phyloP scores from a whole-genome alignment of 2,888 invertebrate species.

The Biston stratarius region DNA sequence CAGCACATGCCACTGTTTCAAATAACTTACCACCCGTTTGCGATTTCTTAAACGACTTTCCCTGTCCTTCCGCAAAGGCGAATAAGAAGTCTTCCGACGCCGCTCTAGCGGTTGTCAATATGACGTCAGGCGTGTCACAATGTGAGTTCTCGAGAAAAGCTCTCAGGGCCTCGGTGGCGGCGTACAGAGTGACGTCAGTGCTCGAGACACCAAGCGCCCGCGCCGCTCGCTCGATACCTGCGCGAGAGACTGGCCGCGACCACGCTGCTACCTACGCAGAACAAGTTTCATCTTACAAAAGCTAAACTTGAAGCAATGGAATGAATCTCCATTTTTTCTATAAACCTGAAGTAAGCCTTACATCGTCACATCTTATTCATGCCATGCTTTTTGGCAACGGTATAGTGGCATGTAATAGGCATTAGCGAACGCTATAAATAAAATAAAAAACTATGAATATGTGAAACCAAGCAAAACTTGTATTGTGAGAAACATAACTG shows the following conservation, averaged over 20 bases:
- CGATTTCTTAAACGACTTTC: constrained; percentile 81
- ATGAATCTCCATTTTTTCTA: no score
- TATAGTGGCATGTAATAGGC: no score
- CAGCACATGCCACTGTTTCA: no score
- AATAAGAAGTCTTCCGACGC: constrained; percentile 86
- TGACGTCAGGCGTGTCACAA: constrained; percentile 83
- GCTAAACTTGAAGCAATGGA: no score
- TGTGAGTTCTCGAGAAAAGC: constrained; percentile 87
- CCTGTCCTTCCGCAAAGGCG: constrained; percentile 77
- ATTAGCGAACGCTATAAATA: no score
- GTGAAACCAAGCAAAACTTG: no score
- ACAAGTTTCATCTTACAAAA: no score
- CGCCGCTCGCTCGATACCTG: constrained; percentile 86
- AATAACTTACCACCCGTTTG: constrained; percentile 80
- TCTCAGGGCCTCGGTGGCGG: constrained; percentile 88
- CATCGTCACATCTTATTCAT: no score
- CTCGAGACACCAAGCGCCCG: constrained; percentile 87
- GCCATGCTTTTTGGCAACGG: no score
- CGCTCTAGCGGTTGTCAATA: constrained; percentile 88
- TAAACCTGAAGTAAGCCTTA: no score
- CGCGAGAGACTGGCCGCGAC: constrained; percentile 88
- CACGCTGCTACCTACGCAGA: constrained; percentile 87
- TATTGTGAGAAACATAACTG: no score
- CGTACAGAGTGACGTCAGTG: constrained; percentile 88
- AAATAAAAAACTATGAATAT: no score